Conservation (phyloP, 2,888 invertebrate species). For the Lobophora halterata region DNA sequence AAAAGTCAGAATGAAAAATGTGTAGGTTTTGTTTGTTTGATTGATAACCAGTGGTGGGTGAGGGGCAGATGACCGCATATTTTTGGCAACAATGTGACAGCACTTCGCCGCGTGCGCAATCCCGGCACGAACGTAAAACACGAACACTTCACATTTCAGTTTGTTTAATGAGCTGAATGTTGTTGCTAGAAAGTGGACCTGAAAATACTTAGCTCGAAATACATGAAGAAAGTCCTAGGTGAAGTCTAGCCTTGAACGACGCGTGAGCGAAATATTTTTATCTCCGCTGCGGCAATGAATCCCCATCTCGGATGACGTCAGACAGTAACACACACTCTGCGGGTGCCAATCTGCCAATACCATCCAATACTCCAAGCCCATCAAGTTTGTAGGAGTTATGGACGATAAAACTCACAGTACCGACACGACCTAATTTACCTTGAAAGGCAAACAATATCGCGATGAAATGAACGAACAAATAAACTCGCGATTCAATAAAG, state of each 20-base stretch:
- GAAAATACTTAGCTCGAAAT: conserved; percentile 6
- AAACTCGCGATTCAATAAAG: conserved; percentile 8
- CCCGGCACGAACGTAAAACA: conserved; percentile 6
- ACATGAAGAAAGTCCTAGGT: conserved; percentile 1
- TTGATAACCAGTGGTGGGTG: background rate
- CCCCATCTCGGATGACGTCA: conserved; percentile 25
- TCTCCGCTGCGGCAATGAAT: conserved; percentile 11
- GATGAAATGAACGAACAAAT: conserved; percentile 6
- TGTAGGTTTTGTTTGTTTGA: no score
- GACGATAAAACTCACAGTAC: conserved; percentile 17
- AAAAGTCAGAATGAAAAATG: conserved; percentile 7
- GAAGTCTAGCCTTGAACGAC: conserved; percentile 22
- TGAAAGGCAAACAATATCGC: conserved; percentile 29
- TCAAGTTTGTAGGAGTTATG: conserved; percentile 18
- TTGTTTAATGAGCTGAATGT: no score
- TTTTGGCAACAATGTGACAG: conserved; percentile 40
- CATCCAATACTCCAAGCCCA: conserved; percentile 15
- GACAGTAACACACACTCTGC: conserved; percentile 24
- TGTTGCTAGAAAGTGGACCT: background rate
- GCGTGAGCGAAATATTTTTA: conserved; percentile 25
- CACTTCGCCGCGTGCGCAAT: conserved; percentile 22
- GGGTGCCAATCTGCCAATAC: conserved; percentile 18
- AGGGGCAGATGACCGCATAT: conserved; percentile 27
- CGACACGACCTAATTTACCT: conserved; percentile 27
- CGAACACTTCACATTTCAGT: conserved; percentile 2